Base-by-base conservation (phyloP, 2,888 invertebrate genomes). In the Arenicola marina region DNA sequence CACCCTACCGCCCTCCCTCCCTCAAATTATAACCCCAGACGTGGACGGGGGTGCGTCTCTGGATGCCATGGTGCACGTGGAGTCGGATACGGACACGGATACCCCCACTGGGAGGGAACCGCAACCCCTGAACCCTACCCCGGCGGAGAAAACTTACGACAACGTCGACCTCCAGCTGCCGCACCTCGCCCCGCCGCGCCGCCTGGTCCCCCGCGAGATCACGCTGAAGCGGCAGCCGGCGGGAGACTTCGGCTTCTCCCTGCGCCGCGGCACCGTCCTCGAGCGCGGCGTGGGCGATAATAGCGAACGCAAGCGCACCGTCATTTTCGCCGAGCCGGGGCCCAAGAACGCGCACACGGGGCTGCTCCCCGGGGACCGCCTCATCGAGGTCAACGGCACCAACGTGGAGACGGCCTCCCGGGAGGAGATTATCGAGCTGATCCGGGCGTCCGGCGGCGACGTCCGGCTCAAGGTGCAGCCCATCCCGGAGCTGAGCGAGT, bases 351-450 rank as follows among this genome's bases (percentile, higher is more conserved):
- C 65, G 29, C 90, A 90, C 72, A 93, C 92, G 4, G 94, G 95
- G 2, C 86, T 97, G 29, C 86, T 96, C 63, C 96, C 96, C n/a
- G 97, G 97, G 3, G 97, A 97, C 84, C 88, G 93, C 74, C 87
- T 97, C 32, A 86, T 96, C 72, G 93, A 94, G 86, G 94, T 97
- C 34, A 95, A 96, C 79, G 91, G 91, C 31, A 87, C 89, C 31
- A 88, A 89, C 67, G 95, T 96, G 0, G 92, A 92, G 79, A 91
- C 90, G 60, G 89, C 91, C 78, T 89, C 89, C 56, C 88, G 96
- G 59, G 95, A 96, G 82, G 92, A 93, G 76, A 91, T 97, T 69
- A 95, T 95, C 73, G 95, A 95, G 81, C 88, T 96, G 80, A 95
- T 97, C 75, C 71, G 75, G 45, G 74, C 74, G 34, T 76, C 79